These are phyloP conservation scores for Cerastoderma edule DNA, from an alignment of 2,888 invertebrate genomes.

Conservation along the genomic window DNA sequence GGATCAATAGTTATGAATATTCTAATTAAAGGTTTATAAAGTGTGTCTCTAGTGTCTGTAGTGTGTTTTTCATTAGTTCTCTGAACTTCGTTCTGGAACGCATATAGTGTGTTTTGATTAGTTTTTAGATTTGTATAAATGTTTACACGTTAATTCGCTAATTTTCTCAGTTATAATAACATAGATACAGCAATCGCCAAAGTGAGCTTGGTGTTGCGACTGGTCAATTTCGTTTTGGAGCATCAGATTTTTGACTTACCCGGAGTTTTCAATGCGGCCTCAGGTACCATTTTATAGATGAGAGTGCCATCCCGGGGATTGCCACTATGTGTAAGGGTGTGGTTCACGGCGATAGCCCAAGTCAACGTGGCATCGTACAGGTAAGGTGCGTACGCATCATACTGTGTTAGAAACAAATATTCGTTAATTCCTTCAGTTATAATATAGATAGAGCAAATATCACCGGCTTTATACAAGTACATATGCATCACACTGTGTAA, in stretches of 20 bases:
- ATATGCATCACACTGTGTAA: neutral
- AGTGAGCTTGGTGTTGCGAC: no score
- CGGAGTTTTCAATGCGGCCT: conserved; percentile 35
- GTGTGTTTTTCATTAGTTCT: no score
- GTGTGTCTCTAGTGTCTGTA: no score
- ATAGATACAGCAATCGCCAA: no score
- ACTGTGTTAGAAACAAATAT: conserved; percentile 30
- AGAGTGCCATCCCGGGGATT: conserved; percentile 71
- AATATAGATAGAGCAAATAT: neutral
- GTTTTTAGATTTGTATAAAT: no score
- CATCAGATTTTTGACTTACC: conserved; percentile 49
- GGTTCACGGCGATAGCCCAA: conserved; percentile 74
- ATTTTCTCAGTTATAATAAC: no score
- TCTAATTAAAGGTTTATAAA: no score
- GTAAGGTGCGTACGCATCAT: conserved; percentile 77
- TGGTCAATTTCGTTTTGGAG: no score
- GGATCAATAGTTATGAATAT: no score
- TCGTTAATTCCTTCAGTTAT: neutral
- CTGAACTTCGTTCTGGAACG: no score
- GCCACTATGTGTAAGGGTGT: conserved; percentile 62
- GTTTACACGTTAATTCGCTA: no score
- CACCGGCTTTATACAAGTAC: neutral
- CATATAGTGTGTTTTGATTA: no score
- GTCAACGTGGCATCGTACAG: conserved; percentile 74
- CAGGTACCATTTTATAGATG: conserved; percentile 61